Conservation (phyloP, 2,113 vertebrate species). For the Morone saxatilis region DNA sequence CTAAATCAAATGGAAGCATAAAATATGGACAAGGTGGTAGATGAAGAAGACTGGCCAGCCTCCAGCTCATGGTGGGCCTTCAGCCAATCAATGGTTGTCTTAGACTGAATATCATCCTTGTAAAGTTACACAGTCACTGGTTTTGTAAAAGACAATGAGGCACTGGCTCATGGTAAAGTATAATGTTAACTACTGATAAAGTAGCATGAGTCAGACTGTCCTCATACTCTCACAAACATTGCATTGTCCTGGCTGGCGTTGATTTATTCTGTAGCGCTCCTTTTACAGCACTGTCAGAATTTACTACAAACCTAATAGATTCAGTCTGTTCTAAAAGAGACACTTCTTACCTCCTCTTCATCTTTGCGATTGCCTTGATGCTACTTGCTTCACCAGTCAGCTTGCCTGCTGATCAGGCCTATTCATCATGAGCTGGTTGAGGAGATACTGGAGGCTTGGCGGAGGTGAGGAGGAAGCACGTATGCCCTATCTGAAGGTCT, state of each 20-base stretch:
- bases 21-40: constrained; percentile 39
- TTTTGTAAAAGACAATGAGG: constrained; percentile 31
- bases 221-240: constrained; percentile 11
- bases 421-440: constrained; percentile 78
- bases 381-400: constrained; percentile 69
- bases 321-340: constrained; percentile 51
- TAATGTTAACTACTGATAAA: constrained; percentile 12
- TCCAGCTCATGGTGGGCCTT: not conserved
- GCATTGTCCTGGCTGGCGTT: constrained; percentile 36
- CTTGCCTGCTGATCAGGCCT: constrained; percentile 57
- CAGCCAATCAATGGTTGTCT: constrained; percentile 6
- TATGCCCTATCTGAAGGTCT: constrained; percentile 73
- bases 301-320: constrained; percentile 49
- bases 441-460: constrained; percentile 64
- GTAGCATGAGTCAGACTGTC: constrained; percentile 8
- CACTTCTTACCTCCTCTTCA: constrained; percentile 58
- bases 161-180: not conserved
- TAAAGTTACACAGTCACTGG: constrained; percentile 15
- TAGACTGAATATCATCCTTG: constrained; percentile 5
- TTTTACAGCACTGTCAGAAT: constrained; percentile 38
- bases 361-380: constrained; percentile 55
- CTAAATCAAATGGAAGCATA: constrained; percentile 22
- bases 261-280: constrained; percentile 17
- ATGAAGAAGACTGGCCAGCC: constrained; percentile 9
- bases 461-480: constrained; percentile 60